phyloP scores from a whole-genome alignment of 2,797 vertebrate genomes.

The Coreius guichenoti region DNA sequence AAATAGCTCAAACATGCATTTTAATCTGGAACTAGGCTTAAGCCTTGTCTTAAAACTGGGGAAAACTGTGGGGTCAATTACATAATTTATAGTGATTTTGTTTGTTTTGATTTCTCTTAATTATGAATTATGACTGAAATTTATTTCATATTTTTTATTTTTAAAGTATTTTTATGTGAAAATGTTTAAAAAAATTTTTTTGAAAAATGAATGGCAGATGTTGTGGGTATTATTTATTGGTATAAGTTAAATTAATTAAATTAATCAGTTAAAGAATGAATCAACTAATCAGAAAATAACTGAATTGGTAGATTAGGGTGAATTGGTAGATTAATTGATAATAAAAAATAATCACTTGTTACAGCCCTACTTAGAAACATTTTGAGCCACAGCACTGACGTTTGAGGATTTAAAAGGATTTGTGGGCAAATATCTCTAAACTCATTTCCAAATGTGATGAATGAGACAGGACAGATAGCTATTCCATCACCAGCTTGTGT shows the following conservation, averaged over 20 bases:
- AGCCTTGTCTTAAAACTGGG: too few species aligned
- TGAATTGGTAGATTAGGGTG: too few species aligned
- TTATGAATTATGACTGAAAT: neutral
- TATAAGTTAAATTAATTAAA: neutral
- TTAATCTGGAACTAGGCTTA: too few species aligned
- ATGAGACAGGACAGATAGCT: conserved; percentile 40
- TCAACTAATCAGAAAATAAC: neutral
- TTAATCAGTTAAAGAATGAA: neutral
- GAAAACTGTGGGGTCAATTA: neutral
- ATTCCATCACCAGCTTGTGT: conserved; percentile 52
- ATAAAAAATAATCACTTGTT: neutral
- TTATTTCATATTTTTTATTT: neutral
- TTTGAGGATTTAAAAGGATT: conserved; percentile 10
- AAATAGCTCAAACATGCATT: too few species aligned
- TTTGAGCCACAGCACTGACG: neutral
- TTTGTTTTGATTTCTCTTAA: neutral
- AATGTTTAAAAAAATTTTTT: neutral
- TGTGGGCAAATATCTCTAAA: conserved; percentile 32
- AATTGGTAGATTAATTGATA: neutral
- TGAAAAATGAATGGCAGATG: neutral
- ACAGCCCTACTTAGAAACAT: conserved; percentile 24
- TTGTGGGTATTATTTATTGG: neutral
- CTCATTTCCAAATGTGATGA: conserved; percentile 44
- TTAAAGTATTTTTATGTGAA: neutral
- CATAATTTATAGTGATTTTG: neutral